These are phyloP conservation scores for Lepus americanus DNA, from an alignment of 2,113 vertebrate genomes.

Conservation along the genomic window DNA sequence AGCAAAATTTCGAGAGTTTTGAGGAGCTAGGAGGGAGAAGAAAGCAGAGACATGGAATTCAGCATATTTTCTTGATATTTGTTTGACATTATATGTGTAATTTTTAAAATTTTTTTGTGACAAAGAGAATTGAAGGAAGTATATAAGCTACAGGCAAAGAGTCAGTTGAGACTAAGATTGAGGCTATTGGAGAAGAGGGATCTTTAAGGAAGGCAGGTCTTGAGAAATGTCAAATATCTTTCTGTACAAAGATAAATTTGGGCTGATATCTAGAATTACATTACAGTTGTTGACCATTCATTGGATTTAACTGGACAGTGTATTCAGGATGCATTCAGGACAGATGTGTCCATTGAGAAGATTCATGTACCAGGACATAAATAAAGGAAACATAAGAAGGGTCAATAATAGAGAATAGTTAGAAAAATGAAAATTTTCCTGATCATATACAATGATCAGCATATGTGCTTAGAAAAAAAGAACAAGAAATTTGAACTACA, in stretches of 20 bases:
- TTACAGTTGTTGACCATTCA: constrained; percentile 16
- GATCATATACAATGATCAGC: background rate
- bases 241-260: constrained; percentile 22
- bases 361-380: background rate
- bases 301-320: constrained; percentile 22
- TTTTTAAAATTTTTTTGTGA: background rate
- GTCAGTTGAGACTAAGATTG: background rate
- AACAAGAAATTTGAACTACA: background rate
- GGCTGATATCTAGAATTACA: background rate
- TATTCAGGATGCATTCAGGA: background rate
- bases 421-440: background rate
- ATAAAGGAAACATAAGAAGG: background rate
- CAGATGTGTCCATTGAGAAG: background rate
- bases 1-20: background rate
- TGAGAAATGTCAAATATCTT: background rate
- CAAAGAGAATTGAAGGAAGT: background rate
- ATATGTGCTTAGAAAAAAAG: constrained; percentile 12
- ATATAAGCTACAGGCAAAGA: background rate
- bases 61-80: background rate
- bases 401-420: background rate
- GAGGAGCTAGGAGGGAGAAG: background rate
- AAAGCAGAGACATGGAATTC: background rate
- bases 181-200: too few species aligned
- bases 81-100: background rate
- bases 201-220: background rate